Evolutionary conservation across 2,113 vertebrate genomes (phyloP).

Genomic region (Xiphophorus maculatus): DNA sequence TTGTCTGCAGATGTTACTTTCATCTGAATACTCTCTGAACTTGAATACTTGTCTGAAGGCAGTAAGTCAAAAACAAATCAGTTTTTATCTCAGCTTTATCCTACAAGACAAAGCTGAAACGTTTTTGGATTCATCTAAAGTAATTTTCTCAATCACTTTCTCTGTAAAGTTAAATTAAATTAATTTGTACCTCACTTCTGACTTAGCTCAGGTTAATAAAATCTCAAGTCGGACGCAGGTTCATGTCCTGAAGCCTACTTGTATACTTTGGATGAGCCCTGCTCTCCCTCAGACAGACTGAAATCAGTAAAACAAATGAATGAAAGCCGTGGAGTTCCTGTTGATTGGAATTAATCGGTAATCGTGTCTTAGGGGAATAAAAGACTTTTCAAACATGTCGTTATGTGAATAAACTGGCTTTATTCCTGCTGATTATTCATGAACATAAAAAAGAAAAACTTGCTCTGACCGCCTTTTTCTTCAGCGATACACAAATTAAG

Average conservation of each 20-base stretch:
- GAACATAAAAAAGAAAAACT: background rate
- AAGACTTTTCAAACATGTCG: conserved; percentile 49
- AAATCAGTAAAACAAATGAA: conserved; percentile 73
- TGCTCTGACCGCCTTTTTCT: conserved; percentile 4
- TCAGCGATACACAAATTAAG: conserved; percentile 28
- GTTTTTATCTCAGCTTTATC: background rate
- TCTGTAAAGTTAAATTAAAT: background rate
- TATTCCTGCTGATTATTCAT: conserved; percentile 7
- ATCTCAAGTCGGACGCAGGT: conserved; percentile 38
- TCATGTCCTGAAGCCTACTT: conserved; percentile 70
- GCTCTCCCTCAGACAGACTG: conserved; percentile 62
- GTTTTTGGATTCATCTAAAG: too few relatives aligned
- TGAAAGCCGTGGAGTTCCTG: conserved; percentile 73
- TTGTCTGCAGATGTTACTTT: too few relatives aligned
- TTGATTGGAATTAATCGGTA: conserved; percentile 75
- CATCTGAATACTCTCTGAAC: too few relatives aligned
- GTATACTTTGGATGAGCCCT: conserved; percentile 75
- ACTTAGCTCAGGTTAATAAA: conserved; percentile 74
- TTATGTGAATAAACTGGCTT: conserved; percentile 40
- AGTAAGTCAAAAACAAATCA: too few relatives aligned
- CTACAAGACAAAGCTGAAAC: background rate
- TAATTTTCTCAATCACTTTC: background rate
- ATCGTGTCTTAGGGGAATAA: conserved; percentile 49
- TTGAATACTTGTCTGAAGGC: too few relatives aligned
- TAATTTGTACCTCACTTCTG: conserved; percentile 22